A percentile compares a stretch with the other conserved stretches of the same genome.
Evolutionary conservation across 2,113 vertebrate species (phyloP).

Genomic region (Austrofundulus limnaeus): DNA sequence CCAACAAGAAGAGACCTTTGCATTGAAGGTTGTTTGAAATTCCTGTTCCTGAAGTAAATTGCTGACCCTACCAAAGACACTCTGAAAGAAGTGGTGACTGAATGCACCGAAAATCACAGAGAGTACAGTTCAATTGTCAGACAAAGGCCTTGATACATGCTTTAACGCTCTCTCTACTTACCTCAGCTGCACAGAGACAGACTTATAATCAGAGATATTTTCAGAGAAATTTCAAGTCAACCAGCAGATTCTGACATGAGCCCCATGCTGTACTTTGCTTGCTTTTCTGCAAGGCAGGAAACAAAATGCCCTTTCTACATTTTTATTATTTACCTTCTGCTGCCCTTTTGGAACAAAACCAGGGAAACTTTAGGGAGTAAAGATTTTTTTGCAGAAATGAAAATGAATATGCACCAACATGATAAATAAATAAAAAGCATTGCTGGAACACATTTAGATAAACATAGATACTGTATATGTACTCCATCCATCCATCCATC

Average conservation of each 20-base stretch:
- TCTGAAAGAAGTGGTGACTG: neutral
- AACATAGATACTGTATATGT: no score
- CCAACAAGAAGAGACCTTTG: neutral
- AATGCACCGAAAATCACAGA: neutral
- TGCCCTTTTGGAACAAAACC: conserved; percentile 7
- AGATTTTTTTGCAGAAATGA: no score
- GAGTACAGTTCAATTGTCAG: neutral
- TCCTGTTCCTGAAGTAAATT: neutral
- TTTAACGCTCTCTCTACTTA: neutral
- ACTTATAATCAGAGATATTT: conserved; percentile 21
- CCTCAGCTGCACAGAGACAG: neutral
- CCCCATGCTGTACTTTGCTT: conserved; percentile 12
- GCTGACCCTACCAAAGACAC: neutral
- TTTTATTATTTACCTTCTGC: neutral
- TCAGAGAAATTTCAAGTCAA: conserved; percentile 13
- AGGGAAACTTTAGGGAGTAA: conserved; percentile 28
- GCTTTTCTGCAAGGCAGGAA: conserved; percentile 18
- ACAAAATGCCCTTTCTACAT: conserved; percentile 32
- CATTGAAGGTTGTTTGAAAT: neutral
- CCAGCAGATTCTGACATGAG: conserved; percentile 18
- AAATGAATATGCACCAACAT: neutral
- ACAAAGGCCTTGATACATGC: neutral
- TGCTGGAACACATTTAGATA: neutral
- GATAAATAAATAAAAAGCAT: conserved; percentile 10
- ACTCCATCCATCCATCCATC: no score